phyloP scores from a whole-genome alignment of 2,113 vertebrate genomes.

The Steatornis caripensis region DNA sequence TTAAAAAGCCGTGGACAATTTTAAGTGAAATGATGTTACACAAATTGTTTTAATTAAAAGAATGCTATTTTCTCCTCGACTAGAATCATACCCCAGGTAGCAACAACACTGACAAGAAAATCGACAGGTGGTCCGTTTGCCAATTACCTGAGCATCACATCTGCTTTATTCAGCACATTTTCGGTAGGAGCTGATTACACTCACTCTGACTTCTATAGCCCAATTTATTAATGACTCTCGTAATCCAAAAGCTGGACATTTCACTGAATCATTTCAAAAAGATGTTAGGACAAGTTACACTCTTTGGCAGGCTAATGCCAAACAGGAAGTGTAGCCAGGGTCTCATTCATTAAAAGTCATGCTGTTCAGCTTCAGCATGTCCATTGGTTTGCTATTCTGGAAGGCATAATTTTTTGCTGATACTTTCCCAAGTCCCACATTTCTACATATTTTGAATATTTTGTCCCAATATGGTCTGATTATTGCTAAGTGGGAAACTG shows the following conservation, averaged over 20 bases:
- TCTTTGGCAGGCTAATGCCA: not conserved
- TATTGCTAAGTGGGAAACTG: not conserved
- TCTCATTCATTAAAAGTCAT: not conserved
- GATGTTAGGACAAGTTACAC: not conserved
- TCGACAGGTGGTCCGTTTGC: slow-evolving; percentile 11
- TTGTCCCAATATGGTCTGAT: slow-evolving; percentile 37
- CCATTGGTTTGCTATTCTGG: not conserved
- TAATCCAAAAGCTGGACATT: slow-evolving; percentile 36
- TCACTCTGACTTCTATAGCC: not conserved
- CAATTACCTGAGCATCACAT: not conserved
- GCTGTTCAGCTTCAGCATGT: not conserved
- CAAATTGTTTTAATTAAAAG: slow-evolving; percentile 46
- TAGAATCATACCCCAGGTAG: slow-evolving; percentile 17
- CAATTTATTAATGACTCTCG: slow-evolving; percentile 30
- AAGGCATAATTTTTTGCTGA: not conserved
- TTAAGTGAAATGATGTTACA: slow-evolving; percentile 23
- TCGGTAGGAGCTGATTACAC: not conserved
- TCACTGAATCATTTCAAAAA: slow-evolving; percentile 36
- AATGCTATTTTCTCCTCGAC: slow-evolving; percentile 41
- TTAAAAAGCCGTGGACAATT: slow-evolving; percentile 22
- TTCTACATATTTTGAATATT: slow-evolving; percentile 11
- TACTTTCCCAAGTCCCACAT: not conserved
- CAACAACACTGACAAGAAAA: slow-evolving; percentile 21
- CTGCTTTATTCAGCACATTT: slow-evolving; percentile 34
- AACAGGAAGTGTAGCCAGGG: not conserved